These are phyloP conservation scores for Lasioglossum malachurum DNA, from an alignment of 2,888 invertebrate genomes.

Conservation along the genomic window DNA sequence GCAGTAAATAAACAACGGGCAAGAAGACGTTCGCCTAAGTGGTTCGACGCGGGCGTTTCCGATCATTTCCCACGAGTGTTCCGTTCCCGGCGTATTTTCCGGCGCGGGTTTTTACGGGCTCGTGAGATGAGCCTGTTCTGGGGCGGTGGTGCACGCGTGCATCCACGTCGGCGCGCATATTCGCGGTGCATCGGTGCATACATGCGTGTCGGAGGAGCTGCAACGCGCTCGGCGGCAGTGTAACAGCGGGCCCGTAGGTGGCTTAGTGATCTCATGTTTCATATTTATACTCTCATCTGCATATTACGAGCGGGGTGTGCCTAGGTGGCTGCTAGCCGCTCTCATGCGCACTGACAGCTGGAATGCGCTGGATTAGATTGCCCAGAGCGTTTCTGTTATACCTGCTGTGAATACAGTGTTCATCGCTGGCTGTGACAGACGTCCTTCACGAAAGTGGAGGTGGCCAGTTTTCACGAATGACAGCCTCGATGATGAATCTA, in stretches of 20 bases:
- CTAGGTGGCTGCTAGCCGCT: slow-evolving; percentile 69
- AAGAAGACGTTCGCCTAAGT: not conserved
- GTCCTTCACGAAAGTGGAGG: slow-evolving; percentile 26
- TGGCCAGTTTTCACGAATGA: slow-evolving; percentile 21
- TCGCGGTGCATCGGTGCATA: slow-evolving; percentile 63
- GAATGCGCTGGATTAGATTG: slow-evolving; percentile 77
- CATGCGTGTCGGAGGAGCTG: slow-evolving; percentile 64
- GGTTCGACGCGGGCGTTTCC: not conserved
- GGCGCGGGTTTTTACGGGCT: not conserved
- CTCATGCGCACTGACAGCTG: slow-evolving; percentile 67
- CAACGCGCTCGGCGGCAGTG: slow-evolving; percentile 43
- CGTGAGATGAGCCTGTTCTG: slow-evolving; percentile 40
- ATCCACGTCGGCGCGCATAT: slow-evolving; percentile 54
- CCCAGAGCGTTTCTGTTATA: slow-evolving; percentile 59
- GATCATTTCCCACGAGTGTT: slow-evolving; percentile 14
- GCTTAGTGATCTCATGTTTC: slow-evolving; percentile 79
- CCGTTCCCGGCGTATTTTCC: not conserved
- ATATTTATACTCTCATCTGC: slow-evolving; percentile 81
- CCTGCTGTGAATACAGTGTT: slow-evolving; percentile 56
- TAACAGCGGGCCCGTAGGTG: slow-evolving; percentile 73
- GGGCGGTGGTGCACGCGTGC: slow-evolving; percentile 45
- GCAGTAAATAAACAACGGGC: not conserved
- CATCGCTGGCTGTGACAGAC: slow-evolving; percentile 38
- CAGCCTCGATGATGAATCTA: slow-evolving; percentile 42
- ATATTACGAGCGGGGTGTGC: slow-evolving; percentile 79